These are phyloP conservation scores for Sabatieria punctata DNA, from an alignment of 2,888 invertebrate genomes.

Conservation along the genomic window DNA sequence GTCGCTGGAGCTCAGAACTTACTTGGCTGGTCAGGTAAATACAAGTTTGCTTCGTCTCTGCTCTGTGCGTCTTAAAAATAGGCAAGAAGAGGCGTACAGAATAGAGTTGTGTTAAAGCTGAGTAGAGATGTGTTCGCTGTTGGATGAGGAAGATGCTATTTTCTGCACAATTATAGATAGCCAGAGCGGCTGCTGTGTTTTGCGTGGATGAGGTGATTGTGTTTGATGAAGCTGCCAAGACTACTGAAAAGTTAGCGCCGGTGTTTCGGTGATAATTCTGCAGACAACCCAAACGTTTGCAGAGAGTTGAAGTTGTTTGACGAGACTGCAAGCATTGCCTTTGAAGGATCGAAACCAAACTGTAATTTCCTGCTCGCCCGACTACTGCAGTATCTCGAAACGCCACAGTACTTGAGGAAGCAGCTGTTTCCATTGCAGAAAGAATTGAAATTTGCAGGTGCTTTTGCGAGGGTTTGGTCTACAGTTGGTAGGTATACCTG, in stretches of 20 bases:
- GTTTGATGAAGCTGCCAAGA: slow-evolving; percentile 38
- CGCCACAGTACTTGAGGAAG: slow-evolving; percentile 89
- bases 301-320: not conserved
- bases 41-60: not conserved
- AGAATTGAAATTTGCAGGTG: slow-evolving; percentile 45
- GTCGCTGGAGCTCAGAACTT: slow-evolving; percentile 65
- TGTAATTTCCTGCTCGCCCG: slow-evolving; percentile 55
- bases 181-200: slow-evolving; percentile 79
- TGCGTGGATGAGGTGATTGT: slow-evolving; percentile 63
- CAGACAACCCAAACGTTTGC: no score
- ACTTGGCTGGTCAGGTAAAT: slow-evolving; percentile 71
- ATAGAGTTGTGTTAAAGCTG: not conserved
- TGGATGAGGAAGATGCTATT: not conserved
- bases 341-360: no score
- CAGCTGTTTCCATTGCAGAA: slow-evolving; percentile 76
- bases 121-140: not conserved
- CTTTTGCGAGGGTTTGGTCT: no score
- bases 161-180: slow-evolving; percentile 41
- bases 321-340: not conserved
- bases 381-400: slow-evolving; percentile 84
- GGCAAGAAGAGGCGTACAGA: no score
- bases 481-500: no score
- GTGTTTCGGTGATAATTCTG: slow-evolving; percentile 12
- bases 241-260: slow-evolving; percentile 13
- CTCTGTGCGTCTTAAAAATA: not conserved